phyloP scores from a whole-genome alignment of 2,113 vertebrate species.

The Neomonachus schauinslandi region DNA sequence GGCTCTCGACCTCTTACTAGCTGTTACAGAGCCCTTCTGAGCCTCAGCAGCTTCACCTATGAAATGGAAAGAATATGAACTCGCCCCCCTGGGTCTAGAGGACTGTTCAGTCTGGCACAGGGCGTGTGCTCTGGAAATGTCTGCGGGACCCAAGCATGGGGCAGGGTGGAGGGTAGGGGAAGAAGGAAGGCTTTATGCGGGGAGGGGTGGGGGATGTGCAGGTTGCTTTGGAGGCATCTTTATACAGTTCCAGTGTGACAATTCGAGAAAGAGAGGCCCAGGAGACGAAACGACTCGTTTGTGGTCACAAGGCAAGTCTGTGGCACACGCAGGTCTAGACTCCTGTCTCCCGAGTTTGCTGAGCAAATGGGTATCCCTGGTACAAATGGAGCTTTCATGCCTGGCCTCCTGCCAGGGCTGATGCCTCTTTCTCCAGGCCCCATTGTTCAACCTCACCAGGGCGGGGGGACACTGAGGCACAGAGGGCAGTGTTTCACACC shows the following conservation, averaged over 20 bases:
- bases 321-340: neutral
- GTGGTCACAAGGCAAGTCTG: neutral
- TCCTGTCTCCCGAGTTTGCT: neutral
- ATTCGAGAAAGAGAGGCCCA: neutral
- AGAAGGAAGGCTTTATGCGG: neutral
- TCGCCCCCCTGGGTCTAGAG: neutral
- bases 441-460: neutral
- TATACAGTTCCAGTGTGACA: neutral
- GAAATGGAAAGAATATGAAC: neutral
- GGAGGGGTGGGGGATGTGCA: no score
- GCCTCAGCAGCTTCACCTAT: neutral
- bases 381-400: neutral
- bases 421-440: neutral
- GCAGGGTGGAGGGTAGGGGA: rapidly evolving
- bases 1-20: neutral
- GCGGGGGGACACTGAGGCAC: neutral
- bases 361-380: neutral
- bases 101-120: no score
- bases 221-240: neutral
- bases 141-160: neutral
- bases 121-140: neutral
- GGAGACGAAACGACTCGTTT: neutral
- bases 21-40: neutral
- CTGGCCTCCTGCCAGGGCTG: neutral
- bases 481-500: neutral